These are phyloP conservation scores for Habroteleia sp. DNA, from an alignment of 2,888 invertebrate species.

Conservation along the genomic window DNA sequence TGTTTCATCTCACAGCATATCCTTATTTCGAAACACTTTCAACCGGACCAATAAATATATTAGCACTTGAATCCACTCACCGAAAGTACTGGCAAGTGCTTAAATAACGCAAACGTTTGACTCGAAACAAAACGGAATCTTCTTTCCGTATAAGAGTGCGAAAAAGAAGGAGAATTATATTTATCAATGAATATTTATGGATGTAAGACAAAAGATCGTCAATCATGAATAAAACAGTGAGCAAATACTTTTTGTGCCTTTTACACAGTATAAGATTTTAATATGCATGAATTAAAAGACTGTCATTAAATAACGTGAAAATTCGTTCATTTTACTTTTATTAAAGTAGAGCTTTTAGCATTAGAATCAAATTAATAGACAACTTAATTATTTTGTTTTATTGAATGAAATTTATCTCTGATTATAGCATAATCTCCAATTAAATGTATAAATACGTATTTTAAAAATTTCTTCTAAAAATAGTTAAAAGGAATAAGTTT, in stretches of 20 bases:
- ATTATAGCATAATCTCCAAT: too few species aligned
- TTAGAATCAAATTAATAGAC: constrained; percentile 12
- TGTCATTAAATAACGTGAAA: constrained; percentile 46
- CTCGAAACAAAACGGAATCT: constrained; percentile 21
- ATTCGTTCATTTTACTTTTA: constrained; percentile 30
- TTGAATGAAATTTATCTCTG: too few species aligned
- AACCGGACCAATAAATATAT: constrained; percentile 18
- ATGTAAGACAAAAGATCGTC: constrained; percentile 40
- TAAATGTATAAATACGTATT: too few species aligned
- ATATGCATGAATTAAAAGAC: constrained; percentile 50
- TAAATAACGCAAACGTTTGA: constrained; percentile 35
- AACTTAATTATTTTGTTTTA: constrained; percentile 9
- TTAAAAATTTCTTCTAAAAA: too few species aligned
- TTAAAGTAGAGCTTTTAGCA: constrained; percentile 3
- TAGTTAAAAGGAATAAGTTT: too few species aligned
- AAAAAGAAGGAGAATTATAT: constrained; percentile 42
- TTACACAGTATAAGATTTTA: constrained; percentile 52
- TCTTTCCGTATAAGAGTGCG: constrained; percentile 3
- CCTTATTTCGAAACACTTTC: constrained; percentile 17
- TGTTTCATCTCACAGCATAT: constrained; percentile 15
- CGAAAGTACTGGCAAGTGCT: constrained; percentile 13
- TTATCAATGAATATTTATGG: constrained; percentile 55
- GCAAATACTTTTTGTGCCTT: constrained; percentile 58
- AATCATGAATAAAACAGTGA: constrained; percentile 59
- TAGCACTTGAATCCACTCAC: constrained; percentile 24